Evolutionary conservation across 2,888 invertebrate genomes (phyloP), one percentile per base, ranked within the genome.

Genomic region (Epirrhoe tristata): DNA sequence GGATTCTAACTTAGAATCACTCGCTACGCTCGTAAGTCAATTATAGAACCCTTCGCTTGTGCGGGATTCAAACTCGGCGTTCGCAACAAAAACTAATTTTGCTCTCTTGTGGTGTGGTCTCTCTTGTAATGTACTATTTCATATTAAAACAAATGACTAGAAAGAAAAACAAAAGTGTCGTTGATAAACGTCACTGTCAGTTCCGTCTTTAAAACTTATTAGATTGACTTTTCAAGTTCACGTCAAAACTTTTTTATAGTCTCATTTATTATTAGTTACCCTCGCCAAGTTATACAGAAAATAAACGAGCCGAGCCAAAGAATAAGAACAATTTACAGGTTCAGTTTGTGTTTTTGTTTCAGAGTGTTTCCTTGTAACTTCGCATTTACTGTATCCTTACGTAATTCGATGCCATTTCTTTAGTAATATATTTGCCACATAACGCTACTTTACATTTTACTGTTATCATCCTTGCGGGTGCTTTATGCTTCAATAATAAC

Each of bases 251-350:
- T 74, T 46, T 65, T 58, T 71, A 69, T 69, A 61, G 43, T 55
- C 74, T 76, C 78, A 78, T 80, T 81, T 78, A 77, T 80, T 78
- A 78, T 78, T 76, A 58, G 68, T 24, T 43, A 60, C 53, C 32
- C 12, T 12, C 61, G 54, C 62, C 66, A 53, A 74, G 68, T 69
- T 64, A 63, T 68, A 70, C 54, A 59, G 36, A 51, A 65, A 73
- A 74, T 72, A 76, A 76, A 75, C 70, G 73, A 72, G 61, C n/a
- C 70, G 73, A 72, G 52, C 64, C 67, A 74, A 74, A 77, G 71
- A 69, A 76, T 74, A 73, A 64, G 62, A 66, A 73, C 67, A 71
- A 72, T 73, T 67, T 67, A 63, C 50, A 57, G 53, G 58, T 67
- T 53, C 62, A 68, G 71, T 73, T 72, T 71, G 60, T 73, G 71